Evolutionary conservation across 2,797 vertebrate species (phyloP).

Genomic region (Telmatherina bonti): DNA sequence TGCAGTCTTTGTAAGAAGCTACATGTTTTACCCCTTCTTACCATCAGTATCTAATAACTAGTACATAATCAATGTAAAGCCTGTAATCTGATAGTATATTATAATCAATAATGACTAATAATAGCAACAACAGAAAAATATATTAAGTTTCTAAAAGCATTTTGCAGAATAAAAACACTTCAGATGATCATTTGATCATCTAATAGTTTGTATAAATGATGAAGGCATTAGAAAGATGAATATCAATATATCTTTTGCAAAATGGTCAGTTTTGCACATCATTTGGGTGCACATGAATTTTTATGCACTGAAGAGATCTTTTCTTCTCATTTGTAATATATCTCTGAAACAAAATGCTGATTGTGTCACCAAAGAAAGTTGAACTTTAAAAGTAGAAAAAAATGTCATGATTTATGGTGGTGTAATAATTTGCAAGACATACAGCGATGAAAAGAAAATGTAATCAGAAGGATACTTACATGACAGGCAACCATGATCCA

Average conservation of each 20-base stretch:
- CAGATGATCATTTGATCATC: not conserved
- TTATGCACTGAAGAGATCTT: too few species aligned
- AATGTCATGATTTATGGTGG: not conserved
- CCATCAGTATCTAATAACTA: too few species aligned
- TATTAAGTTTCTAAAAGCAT: not conserved
- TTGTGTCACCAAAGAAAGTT: constrained; percentile 37
- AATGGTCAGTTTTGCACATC: not conserved
- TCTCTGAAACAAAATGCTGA: too few species aligned
- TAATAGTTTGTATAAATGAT: not conserved
- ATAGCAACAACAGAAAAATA: not conserved
- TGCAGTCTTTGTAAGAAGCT: not conserved
- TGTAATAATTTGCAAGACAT: constrained; percentile 10
- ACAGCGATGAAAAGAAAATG: not conserved
- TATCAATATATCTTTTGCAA: too few species aligned
- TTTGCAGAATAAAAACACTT: not conserved
- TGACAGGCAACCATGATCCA: constrained; percentile 44
- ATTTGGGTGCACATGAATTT: not conserved
- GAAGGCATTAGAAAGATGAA: not conserved
- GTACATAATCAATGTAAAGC: not conserved
- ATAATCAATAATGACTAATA: not conserved
- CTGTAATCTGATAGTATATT: not conserved
- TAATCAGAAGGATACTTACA: constrained; percentile 73
- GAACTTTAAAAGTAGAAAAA: constrained; percentile 48
- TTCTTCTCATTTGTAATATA: too few species aligned
- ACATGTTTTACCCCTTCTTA: too few species aligned